Evolutionary conservation across 2,113 vertebrate species (phyloP), one percentile per base, ranked within the genome.

Genomic region (Spizaetus ornatus): DNA sequence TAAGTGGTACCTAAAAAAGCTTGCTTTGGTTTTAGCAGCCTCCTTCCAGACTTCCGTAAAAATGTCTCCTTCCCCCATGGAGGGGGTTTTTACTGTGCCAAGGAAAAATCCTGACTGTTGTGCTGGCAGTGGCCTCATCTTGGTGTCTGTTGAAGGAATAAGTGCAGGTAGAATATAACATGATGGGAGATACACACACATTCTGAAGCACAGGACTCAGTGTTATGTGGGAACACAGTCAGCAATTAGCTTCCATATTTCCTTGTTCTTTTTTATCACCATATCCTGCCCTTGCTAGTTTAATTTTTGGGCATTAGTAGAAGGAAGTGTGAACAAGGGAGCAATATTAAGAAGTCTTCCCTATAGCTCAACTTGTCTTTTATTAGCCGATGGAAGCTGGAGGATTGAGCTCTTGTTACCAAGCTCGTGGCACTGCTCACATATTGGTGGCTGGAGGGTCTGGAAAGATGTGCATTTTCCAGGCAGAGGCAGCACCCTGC

Each of bases 151-250:
- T 88, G 74, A 61, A 82, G 53, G 52, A 88, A 40, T 61, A 76
- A 18, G 13, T 88, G 58, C 66, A 61, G 78, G 43, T 48, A 58
- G 78, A 61, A 25, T 25, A 5, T 29, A n/a, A 69, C 11, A 1
- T 32, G n/a, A 11, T 38, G 38, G 42, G 31, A 62, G 42, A 40
- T 20, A 15, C 18, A 14, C 9, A 3, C 31, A 22, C 9, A 25
- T 38, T 5, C 0, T 59, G 43, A 53, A 62, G 27, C 6, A 3
- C 0, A 1, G n/a, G 29, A 43, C 27, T 27, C 9, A 0, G 7
- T 9, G 55, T 63, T 78, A 48, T 1, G 0, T 58, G 55, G 38
- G 50, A 90, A 23, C 38, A 38, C 16, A 81, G 59, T 88, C 53
- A 40, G 80, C 40, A 19, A 3, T 10, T 7, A 1, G 18, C 58